These are phyloP conservation scores for Odontomachus brunneus DNA, from an alignment of 1,140 invertebrate genomes.

Conservation along the genomic window DNA sequence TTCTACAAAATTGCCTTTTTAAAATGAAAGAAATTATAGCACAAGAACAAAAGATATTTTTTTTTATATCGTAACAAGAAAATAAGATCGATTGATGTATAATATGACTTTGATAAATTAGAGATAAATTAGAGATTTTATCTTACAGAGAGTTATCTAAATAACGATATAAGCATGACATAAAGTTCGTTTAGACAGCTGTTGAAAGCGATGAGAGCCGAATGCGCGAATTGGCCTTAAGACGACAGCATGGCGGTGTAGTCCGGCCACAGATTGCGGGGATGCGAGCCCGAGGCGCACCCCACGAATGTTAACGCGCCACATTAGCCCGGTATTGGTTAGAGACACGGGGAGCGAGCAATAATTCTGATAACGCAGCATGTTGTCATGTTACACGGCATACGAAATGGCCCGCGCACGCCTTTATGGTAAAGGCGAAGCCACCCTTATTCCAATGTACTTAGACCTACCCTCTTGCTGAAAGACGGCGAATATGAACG, in stretches of 20 bases:
- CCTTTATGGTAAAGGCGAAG: conserved; percentile 56
- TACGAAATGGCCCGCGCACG: conserved; percentile 79
- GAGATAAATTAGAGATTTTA: too few relatives aligned
- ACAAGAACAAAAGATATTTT: background rate
- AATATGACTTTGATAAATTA: too few relatives aligned
- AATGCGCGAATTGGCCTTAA: conserved; percentile 57
- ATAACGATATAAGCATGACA: background rate
- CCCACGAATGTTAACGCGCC: conserved; percentile 85
- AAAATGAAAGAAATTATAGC: too few relatives aligned
- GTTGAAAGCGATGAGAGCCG: background rate
- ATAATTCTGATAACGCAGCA: conserved; percentile 85
- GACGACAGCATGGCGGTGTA: conserved; percentile 52
- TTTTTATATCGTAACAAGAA: background rate
- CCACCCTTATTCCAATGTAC: conserved; percentile 29
- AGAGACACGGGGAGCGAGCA: conserved; percentile 77
- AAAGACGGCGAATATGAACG: conserved; percentile 14
- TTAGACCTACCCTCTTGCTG: background rate
- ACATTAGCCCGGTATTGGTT: conserved; percentile 83
- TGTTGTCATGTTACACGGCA: conserved; percentile 85
- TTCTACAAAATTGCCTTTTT: background rate
- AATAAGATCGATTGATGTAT: background rate
- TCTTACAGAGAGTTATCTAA: background rate
- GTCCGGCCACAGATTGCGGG: conserved; percentile 83
- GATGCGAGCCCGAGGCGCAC: conserved; percentile 79
- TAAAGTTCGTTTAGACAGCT: background rate